Conservation (phyloP, 2,888 invertebrate genomes). For the Synergus japonicus region DNA sequence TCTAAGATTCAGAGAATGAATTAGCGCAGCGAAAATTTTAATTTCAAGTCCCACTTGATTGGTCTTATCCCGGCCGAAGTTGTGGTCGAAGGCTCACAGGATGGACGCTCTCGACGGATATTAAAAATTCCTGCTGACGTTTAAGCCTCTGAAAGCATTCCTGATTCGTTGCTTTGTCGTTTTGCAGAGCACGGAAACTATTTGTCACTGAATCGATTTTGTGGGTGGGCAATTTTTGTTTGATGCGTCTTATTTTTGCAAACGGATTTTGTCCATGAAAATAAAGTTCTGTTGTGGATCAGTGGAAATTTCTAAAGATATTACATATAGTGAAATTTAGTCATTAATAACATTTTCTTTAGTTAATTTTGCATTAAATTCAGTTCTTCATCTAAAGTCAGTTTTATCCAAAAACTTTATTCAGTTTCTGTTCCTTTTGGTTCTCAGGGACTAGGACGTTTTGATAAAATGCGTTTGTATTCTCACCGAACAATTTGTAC, state of each 20-base stretch:
- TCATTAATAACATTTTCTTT: too few relatives aligned
- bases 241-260: not conserved
- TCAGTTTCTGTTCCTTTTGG: not conserved
- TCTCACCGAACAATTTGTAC: constrained; percentile 31
- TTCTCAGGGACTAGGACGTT: not conserved
- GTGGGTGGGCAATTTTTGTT: not conserved
- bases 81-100: constrained; percentile 11
- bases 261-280: not conserved
- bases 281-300: not conserved
- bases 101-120: constrained; percentile 52
- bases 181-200: constrained; percentile 2
- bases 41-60: not conserved
- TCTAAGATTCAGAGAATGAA: not conserved
- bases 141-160: constrained; percentile 54
- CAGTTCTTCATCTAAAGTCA: too few relatives aligned
- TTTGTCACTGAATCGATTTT: constrained; percentile 2
- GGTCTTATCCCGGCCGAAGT: constrained; percentile 16
- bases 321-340: too few relatives aligned
- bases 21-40: constrained; percentile 8
- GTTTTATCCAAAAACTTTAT: too few relatives aligned
- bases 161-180: constrained; percentile 17
- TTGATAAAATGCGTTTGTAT: constrained; percentile 12
- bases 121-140: constrained; percentile 62
- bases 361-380: not conserved
- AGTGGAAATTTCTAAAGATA: too few relatives aligned